Conservation (phyloP, 1,140 invertebrate species). For the Cydia amplana region DNA sequence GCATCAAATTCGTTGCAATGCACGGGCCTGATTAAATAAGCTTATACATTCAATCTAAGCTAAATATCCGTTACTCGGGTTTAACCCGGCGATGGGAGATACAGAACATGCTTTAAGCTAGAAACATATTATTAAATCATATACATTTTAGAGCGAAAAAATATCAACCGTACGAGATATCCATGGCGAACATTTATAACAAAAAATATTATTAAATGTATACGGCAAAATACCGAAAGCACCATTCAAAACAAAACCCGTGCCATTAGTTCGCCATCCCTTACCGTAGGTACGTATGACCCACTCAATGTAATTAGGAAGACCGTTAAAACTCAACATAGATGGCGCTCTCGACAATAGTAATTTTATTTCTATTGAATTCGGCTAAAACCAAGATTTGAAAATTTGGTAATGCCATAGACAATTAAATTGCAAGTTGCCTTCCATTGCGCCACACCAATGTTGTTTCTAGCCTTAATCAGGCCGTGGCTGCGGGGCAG, state of each 20-base stretch:
- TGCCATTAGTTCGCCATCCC: neutral
- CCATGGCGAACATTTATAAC: neutral
- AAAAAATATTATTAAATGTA: neutral
- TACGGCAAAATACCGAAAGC: no score
- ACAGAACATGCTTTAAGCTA: neutral
- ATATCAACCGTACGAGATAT: neutral
- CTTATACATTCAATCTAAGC: neutral
- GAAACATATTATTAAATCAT: neutral
- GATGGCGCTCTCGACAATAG: no score
- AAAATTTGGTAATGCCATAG: no score
- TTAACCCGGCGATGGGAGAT: neutral
- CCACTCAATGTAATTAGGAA: no score
- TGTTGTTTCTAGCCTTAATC: neutral
- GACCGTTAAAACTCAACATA: no score
- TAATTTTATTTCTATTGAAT: no score
- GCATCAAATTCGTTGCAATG: neutral
- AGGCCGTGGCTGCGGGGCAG: no score
- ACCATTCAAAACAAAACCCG: neutral
- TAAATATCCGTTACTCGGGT: neutral
- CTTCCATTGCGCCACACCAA: neutral
- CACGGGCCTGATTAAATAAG: neutral
- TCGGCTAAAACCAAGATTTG: no score
- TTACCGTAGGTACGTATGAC: no score
- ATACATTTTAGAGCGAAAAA: neutral
- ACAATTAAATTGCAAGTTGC: neutral